phyloP scores from a whole-genome alignment of 2,113 vertebrate species.

The Hippocampus barbouri region DNA sequence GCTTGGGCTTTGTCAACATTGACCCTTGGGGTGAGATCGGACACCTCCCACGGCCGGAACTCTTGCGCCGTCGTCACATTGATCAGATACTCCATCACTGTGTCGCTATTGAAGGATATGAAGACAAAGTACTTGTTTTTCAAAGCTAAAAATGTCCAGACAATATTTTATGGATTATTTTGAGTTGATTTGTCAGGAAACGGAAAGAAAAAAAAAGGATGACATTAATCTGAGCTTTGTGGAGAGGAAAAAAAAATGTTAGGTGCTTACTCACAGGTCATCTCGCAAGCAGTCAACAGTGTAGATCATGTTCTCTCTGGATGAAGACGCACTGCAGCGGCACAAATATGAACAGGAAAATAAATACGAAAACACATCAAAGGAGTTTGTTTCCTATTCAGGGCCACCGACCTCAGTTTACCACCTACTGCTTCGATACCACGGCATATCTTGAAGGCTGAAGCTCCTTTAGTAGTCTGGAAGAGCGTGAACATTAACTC shows the following conservation, averaged over 20 bases:
- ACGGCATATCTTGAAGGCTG: slow-evolving; percentile 89
- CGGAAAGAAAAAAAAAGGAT: background rate
- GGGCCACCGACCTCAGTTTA: slow-evolving; percentile 80
- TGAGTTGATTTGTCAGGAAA: no score
- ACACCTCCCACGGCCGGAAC: slow-evolving; percentile 91
- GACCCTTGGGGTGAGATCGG: slow-evolving; percentile 74
- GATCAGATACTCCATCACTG: slow-evolving; percentile 96
- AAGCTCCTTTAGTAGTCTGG: slow-evolving; percentile 96
- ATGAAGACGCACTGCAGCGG: slow-evolving; percentile 79
- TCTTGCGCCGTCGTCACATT: slow-evolving; percentile 94
- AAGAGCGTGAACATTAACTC: background rate
- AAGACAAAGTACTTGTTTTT: background rate
- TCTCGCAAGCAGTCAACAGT: slow-evolving; percentile 86
- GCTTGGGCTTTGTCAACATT: slow-evolving; percentile 82
- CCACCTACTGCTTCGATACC: slow-evolving; percentile 91
- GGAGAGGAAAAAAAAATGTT: background rate
- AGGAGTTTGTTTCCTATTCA: background rate
- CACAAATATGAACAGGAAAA: slow-evolving; percentile 9
- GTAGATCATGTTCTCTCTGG: slow-evolving; percentile 87
- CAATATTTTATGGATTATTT: background rate
- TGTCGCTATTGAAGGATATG: slow-evolving; percentile 74
- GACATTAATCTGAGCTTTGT: background rate
- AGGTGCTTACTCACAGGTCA: slow-evolving; percentile 78
- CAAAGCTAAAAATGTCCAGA: background rate
- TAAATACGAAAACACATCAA: background rate